Evolutionary conservation across 2,797 vertebrate species (phyloP).

Genomic region (Cynodonichthys magdalenae): DNA sequence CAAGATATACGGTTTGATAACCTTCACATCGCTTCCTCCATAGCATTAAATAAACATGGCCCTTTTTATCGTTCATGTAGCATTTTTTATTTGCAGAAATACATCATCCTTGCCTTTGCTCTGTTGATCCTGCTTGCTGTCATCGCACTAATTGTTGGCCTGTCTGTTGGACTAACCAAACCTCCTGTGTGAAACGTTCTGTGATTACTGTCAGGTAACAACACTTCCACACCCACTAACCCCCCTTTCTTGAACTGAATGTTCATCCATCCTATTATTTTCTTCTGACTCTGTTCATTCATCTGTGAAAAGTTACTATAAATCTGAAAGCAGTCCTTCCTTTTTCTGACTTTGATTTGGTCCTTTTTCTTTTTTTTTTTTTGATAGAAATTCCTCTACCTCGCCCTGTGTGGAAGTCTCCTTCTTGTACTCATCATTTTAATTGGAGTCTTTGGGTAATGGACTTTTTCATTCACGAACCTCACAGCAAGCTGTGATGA

Average conservation of each 20-base stretch:
- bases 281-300: not conserved
- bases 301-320: not conserved
- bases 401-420: conserved; percentile 84
- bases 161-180: conserved; percentile 87
- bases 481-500: conserved; percentile 22
- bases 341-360: not conserved
- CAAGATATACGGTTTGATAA: not conserved
- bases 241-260: conserved; percentile 2
- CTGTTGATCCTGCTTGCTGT: conserved; percentile 84
- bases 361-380: conserved; percentile 19
- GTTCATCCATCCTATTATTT: conserved; percentile 6
- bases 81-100: conserved; percentile 86
- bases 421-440: conserved; percentile 87
- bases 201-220: conserved; percentile 68
- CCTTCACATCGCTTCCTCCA: not conserved
- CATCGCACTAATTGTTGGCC: conserved; percentile 89
- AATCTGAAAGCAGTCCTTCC: not conserved
- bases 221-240: conserved; percentile 24
- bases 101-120: conserved; percentile 86
- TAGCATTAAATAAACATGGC: not conserved
- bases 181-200: conserved; percentile 67
- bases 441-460: conserved; percentile 67
- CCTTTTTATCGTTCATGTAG: conserved; percentile 27
- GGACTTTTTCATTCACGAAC: conserved; percentile 21
- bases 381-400: conserved; percentile 84